phyloP scores from a whole-genome alignment of 2,113 vertebrate genomes.

The Ptychochromis oligacanthus region DNA sequence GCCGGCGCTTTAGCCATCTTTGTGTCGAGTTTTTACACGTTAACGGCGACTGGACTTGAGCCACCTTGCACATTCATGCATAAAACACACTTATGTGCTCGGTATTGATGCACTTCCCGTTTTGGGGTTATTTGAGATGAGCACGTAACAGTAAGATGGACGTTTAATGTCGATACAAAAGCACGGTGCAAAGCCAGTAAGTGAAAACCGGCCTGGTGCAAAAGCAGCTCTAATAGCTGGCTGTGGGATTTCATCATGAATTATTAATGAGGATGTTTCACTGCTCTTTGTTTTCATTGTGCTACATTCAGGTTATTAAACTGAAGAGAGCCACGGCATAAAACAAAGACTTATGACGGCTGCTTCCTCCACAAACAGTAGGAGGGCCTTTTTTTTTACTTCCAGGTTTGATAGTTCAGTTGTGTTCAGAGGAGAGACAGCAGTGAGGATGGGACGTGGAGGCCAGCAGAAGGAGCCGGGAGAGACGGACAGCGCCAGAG shows the following conservation, averaged over 20 bases:
- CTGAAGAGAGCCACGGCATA: not conserved
- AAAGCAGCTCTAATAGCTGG: not conserved
- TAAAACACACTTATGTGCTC: not conserved
- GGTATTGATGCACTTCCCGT: not conserved
- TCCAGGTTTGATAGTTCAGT: conserved; percentile 55
- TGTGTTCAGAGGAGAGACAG: conserved; percentile 24
- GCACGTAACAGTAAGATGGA: not conserved
- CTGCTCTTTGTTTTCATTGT: not conserved
- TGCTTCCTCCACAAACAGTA: not conserved
- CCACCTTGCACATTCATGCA: not conserved
- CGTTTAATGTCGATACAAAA: not conserved
- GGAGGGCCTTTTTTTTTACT: not conserved
- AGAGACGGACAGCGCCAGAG: not conserved
- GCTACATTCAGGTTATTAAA: not conserved
- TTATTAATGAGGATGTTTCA: not conserved
- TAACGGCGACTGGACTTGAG: not conserved
- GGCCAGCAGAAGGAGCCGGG: conserved; percentile 51
- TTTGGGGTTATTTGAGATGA: no score
- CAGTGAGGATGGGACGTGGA: conserved; percentile 53
- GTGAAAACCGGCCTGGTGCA: not conserved
- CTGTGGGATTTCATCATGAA: not conserved
- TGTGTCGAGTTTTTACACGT: not conserved
- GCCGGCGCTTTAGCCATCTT: not conserved
- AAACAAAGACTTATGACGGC: not conserved
- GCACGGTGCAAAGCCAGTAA: not conserved